phyloP scores from a whole-genome alignment of 2,888 invertebrate genomes.

The Plagiodera versicolora region DNA sequence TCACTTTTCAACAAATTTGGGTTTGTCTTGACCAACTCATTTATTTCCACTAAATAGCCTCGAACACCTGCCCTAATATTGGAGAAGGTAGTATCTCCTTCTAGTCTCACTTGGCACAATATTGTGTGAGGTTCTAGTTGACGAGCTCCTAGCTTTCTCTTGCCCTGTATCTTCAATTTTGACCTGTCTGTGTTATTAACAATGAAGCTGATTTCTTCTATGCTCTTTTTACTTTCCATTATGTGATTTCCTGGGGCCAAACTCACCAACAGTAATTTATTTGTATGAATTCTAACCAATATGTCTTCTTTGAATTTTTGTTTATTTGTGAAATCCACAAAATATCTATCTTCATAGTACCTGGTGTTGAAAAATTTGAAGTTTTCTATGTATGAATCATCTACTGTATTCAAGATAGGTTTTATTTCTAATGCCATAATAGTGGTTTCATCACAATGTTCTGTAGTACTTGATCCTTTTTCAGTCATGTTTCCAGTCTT shows the following conservation, averaged over 20 bases:
- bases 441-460: too few species aligned
- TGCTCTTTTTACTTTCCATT: slow-evolving; percentile 26
- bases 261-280: slow-evolving; percentile 33
- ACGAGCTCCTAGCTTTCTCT: slow-evolving; percentile 34
- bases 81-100: slow-evolving; percentile 31
- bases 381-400: slow-evolving; percentile 25
- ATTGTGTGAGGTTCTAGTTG: slow-evolving; percentile 30
- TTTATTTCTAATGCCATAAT: background rate
- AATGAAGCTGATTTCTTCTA: slow-evolving; percentile 34
- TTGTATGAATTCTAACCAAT: slow-evolving; percentile 33
- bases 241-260: slow-evolving; percentile 37
- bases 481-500: too few species aligned
- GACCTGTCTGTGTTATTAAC: slow-evolving; percentile 33
- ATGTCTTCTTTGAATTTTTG: slow-evolving; percentile 19
- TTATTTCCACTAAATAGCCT: slow-evolving; percentile 37
- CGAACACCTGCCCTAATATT: slow-evolving; percentile 35
- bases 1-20: slow-evolving; percentile 36
- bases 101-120: slow-evolving; percentile 36
- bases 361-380: slow-evolving; percentile 31
- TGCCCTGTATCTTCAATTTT: slow-evolving; percentile 32
- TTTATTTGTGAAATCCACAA: slow-evolving; percentile 27
- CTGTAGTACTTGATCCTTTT: too few species aligned
- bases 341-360: slow-evolving; percentile 35
- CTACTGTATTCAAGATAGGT: slow-evolving; percentile 30
- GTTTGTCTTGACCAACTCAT: slow-evolving; percentile 30